Base-by-base conservation (phyloP, 2,888 invertebrate genomes). In the Stenoptilia bipunctidactyla region DNA sequence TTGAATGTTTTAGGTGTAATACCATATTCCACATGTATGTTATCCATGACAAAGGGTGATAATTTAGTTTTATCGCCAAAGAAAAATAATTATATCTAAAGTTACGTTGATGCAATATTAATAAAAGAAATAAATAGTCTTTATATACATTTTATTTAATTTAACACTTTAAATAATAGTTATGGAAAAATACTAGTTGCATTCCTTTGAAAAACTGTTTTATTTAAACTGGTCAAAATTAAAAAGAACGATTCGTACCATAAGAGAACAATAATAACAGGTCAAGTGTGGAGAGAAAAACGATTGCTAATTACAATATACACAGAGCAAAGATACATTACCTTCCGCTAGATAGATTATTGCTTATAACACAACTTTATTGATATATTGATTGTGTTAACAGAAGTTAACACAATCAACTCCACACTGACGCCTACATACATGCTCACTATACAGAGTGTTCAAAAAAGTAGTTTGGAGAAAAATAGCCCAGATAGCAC, bases 161-260 rank as follows among this genome's bases (percentile, higher is more conserved):
- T 30, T n/a, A 30, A 9, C 9, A 9, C 30, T 30, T 30, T 30
- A 30, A 30, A 30, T 30, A 8, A 30, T 8, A 30, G 4, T 30
- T 30, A 30, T n/a, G 2, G 4, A 12, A 4, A 30, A 8, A 4
- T 8, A 20, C 20, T 30, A 9, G 30, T 30, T 30, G n/a, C n/a
- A n/a, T 20, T 20, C 20, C 20, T 20, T 20, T 20, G 12, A 25
- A 25, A 60, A 66, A 56, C 44, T 51, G 61, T 61, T 61, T 66
- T 64, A n/a, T 64, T 64, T 50, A 58, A 62, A 66, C 60, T 65
- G 62, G 63, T 66, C 65, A 61, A 65, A 66, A 53, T 58, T 62
- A 69, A 55, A 61, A 66, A 47, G 58, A 66, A 67, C 64, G 68
- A 58, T 57, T 20, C 20, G 20, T 8, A n/a, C n/a, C n/a, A 54